Evolutionary conservation across 1,140 invertebrate species (phyloP), one percentile per base, ranked within the genome.

Genomic region (Cydia fagiglandana): DNA sequence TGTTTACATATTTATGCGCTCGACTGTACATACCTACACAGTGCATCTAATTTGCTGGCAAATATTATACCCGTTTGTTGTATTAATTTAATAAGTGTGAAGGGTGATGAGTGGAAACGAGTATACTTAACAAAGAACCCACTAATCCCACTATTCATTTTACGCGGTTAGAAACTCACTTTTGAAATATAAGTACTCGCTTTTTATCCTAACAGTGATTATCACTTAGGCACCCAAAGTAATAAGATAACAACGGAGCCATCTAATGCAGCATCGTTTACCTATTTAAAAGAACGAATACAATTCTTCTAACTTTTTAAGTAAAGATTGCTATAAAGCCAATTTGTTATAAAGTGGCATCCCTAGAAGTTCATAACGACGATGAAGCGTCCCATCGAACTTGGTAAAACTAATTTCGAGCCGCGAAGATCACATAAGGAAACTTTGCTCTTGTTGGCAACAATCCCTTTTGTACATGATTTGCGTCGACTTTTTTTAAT

Each of bases 381-480:
- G 66, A 70, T 70, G 66, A 70, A 70, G 66, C 66, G 66, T n/a
- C 66, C 30, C 66, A 70, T 70, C 66, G 66, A 70, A 70, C 66
- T 70, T 70, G 30, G 66, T 45, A 41, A 70, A 70, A 70, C 66
- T 70, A 70, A 70, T 70, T 70, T 70, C 34, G 34, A 70, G 66
- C 66, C 66, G 66, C 66, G 66, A 70, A 70, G 66, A 70, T 70
- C 66, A 70, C 66, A 70, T 70, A 70, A 70, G 66, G 66, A 70
- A 70, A 70, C 66, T 70, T 70, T 41, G 4, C 66, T 70, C 66
- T 70, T 70, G 34, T 70, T 41, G 34, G 15, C 66, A 38, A 70
- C 34, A 70, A 70, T 70, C 66, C 66, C 56, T 30, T 70, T 70
- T 70, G 66, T 45, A 70, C 66, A 70, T 38, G 30, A 70, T 38